These are phyloP conservation scores for Ploceus nigricollis DNA, from an alignment of 2,113 vertebrate species.

Conservation along the genomic window DNA sequence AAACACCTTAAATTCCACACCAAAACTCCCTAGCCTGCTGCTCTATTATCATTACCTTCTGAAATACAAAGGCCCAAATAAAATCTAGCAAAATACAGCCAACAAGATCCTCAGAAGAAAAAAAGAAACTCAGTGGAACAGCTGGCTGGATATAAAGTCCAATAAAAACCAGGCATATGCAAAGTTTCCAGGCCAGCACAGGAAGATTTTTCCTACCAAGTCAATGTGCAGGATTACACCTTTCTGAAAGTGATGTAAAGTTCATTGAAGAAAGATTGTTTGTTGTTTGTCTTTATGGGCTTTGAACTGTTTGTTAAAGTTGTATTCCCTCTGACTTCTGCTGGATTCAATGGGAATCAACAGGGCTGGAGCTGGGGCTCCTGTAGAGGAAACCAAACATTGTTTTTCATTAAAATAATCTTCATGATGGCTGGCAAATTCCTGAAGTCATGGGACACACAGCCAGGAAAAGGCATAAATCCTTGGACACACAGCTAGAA, in stretches of 20 bases:
- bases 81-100: neutral
- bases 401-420: conserved; percentile 6
- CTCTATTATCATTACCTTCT: neutral
- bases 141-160: neutral
- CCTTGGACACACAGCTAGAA: neutral
- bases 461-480: conserved; percentile 41
- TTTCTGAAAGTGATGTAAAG: neutral
- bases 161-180: neutral
- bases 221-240: neutral
- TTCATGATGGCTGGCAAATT: neutral
- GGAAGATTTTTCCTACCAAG: neutral
- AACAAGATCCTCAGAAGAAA: neutral
- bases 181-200: conserved; percentile 6
- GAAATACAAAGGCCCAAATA: neutral
- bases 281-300: neutral
- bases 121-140: neutral
- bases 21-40: neutral
- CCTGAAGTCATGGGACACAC: neutral
- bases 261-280: neutral
- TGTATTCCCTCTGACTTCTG: neutral
- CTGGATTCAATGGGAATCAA: neutral
- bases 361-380: neutral
- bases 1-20: neutral
- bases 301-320: neutral
- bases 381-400: neutral